Evolutionary conservation across 1,140 invertebrate species (phyloP).

Genomic region (Steinernema khuongi): DNA sequence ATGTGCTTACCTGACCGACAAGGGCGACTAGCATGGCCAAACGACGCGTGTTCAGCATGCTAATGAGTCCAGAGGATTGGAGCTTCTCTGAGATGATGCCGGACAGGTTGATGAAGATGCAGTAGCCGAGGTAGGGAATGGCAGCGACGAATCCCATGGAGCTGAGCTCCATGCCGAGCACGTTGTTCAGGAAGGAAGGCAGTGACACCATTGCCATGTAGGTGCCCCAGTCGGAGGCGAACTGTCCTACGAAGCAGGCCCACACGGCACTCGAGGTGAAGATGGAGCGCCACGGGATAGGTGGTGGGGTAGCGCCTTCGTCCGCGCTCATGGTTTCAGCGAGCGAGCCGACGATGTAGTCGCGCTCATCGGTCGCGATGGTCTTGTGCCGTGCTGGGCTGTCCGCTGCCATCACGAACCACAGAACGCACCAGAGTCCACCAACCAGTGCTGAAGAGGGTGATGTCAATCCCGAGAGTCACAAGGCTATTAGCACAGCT

Average conservation of each 20-base stretch:
- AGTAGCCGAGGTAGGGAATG: constrained; percentile 71
- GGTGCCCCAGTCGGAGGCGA: constrained; percentile 84
- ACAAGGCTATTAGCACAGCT: neutral
- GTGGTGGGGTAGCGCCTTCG: constrained; percentile 18
- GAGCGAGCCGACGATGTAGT: constrained; percentile 66
- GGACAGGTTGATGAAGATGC: constrained; percentile 61
- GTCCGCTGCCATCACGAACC: constrained; percentile 72
- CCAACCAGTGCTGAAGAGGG: constrained; percentile 69
- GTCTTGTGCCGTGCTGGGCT: constrained; percentile 71
- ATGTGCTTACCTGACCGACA: constrained; percentile 18
- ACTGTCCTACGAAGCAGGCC: constrained; percentile 84
- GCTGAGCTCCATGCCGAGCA: constrained; percentile 64
- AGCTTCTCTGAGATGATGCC: constrained; percentile 62
- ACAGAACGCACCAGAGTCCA: constrained; percentile 65
- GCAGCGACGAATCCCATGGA: constrained; percentile 78
- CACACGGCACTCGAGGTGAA: constrained; percentile 77
- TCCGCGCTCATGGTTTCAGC: constrained; percentile 34
- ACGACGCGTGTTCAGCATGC: constrained; percentile 53
- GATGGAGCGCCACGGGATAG: constrained; percentile 71
- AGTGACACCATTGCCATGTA: constrained; percentile 87
- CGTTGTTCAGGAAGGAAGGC: constrained; percentile 85
- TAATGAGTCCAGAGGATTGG: constrained; percentile 42
- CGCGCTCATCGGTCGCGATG: constrained; percentile 71
- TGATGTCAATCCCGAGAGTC: too few species aligned
- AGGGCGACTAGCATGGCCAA: constrained; percentile 55